phyloP scores from a whole-genome alignment of 2,797 vertebrate genomes.

The Lithobates sylvaticus region DNA sequence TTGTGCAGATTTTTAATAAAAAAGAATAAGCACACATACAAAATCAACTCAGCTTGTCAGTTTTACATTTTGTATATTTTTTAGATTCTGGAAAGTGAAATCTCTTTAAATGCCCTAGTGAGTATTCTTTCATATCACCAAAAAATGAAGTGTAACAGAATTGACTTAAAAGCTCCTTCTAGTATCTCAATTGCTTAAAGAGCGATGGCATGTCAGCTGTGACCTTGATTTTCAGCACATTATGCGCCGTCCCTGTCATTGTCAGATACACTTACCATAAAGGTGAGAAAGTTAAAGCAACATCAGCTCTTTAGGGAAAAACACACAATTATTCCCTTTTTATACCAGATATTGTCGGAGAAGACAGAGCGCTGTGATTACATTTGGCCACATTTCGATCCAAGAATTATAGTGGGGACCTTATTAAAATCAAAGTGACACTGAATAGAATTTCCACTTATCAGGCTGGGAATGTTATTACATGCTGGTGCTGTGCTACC shows the following conservation, averaged over 20 bases:
- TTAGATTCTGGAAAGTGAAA: too few relatives aligned
- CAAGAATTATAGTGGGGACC: slow-evolving; percentile 1
- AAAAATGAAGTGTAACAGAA: slow-evolving; percentile 5
- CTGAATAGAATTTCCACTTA: slow-evolving; percentile 3
- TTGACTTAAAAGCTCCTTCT: slow-evolving; percentile 5
- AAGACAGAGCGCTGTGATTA: slow-evolving; percentile 11
- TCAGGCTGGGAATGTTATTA: background rate
- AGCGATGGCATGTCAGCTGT: slow-evolving; percentile 26
- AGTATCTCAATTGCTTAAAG: slow-evolving; percentile 38
- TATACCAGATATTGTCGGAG: slow-evolving; percentile 38
- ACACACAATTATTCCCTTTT: slow-evolving; percentile 55
- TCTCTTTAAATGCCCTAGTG: too few relatives aligned
- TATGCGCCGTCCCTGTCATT: slow-evolving; percentile 42
- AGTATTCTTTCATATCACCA: too few relatives aligned
- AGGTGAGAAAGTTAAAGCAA: slow-evolving; percentile 54
- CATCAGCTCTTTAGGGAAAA: slow-evolving; percentile 57
- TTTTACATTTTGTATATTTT: too few relatives aligned
- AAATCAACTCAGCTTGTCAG: too few relatives aligned
- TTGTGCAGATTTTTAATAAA: too few relatives aligned
- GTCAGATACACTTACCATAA: slow-evolving; percentile 59
- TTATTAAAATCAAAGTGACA: slow-evolving; percentile 33
- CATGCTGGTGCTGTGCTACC: background rate
- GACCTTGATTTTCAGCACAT: slow-evolving; percentile 52
- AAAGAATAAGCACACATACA: too few relatives aligned
- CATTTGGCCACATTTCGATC: slow-evolving; percentile 26